Base-by-base conservation (phyloP, 2,797 vertebrate species). In the Borostomias antarcticus region DNA sequence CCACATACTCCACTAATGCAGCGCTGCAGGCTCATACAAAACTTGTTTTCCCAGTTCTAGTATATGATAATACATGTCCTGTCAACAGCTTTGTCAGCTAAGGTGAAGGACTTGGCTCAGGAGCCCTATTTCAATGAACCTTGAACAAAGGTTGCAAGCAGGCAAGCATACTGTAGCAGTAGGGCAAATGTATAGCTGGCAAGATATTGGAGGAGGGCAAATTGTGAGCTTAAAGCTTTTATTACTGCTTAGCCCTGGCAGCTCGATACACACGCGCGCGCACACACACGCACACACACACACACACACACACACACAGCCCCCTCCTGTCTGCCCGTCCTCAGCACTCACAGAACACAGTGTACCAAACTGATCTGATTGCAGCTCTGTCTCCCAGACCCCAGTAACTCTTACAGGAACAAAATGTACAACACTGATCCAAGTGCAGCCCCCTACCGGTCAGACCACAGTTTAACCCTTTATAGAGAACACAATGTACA, bases 351-450 rank as follows among this genome's bases (percentile, higher is more conserved):
- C 32, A 68, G 82, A 84, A 81, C 84, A 79, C 64, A 7, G 25
- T 82, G 84, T 86, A 60, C 82, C 56, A 70, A 79, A 64, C 59
- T 40, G 70, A 74, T 77, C 58, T 70, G 53, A 5, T 35, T 50
- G 71, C 43, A 69, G 51, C 65, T 5, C 37, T 35, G 19, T 50
- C n/a, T 50, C 6, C 11, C 17, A 4, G 35, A 6, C 25, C 25
- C 6, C 1, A 32, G 13, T 11, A 25, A 66, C 7, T 52, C 19
- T 9, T 15, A 2, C 5, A 53, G 30, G 69, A 32, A 53, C 10
- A 58, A 23, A 23, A 23, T 52, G 64, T 56, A 51, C 29, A 21
- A 53, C 67, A 62, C 69, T 53, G 56, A 54, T 73, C 58, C 17
- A 35, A 30, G 33, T 66, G 15, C 67, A 30, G 64, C 5, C 26